Base-by-base conservation (phyloP, 2,888 invertebrate genomes). In the Carcina quercana region DNA sequence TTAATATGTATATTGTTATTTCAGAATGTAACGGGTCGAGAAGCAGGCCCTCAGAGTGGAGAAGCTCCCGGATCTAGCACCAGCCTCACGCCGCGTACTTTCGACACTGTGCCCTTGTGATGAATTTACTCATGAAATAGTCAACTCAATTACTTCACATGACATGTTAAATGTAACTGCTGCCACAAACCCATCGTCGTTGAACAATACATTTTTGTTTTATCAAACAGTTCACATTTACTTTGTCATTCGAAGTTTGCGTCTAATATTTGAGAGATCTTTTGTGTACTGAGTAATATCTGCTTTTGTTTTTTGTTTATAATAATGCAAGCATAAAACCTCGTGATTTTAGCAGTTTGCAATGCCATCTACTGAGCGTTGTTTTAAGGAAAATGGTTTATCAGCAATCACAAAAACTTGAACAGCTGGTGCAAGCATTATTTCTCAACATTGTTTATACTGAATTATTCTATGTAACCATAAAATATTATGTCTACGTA, bases 21-120 rank as follows among this genome's bases (percentile, higher is more conserved):
- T 11, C 68, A 85, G 85, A 84, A 83, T 65, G 57, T 71, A 35
- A 79, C 80, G 7, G 11, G 24, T 11, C 78, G 86, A 27, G 88
- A 86, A 53, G 78, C 86, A 37, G 86, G 86, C 7, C 86, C 86
- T 22, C 88, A 88, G 46, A 78, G 87, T 37, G 87, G 88, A 25
- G 87, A 88, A 54, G 87, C 88, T n/a, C 86, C 88, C 1, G 88
- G 88, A 25, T 88, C 88, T 38, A 85, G 84, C 59, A 84, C 83
- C 39, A 82, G 75, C 53, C 63, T 82, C 38, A 63, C 75, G 37
- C 60, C 68, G 4, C 73, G 80, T 48, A 68, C 73, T 42, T 78
- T 73, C 40, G 80, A 76, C 39, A 62, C 72, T 26, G 78, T 80
- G 50, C 76, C 78, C 53, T 74, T 82, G 82, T 82, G 79, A 80